Base-by-base conservation (phyloP, 2,113 vertebrate genomes). In the Dipodomys stephensi region DNA sequence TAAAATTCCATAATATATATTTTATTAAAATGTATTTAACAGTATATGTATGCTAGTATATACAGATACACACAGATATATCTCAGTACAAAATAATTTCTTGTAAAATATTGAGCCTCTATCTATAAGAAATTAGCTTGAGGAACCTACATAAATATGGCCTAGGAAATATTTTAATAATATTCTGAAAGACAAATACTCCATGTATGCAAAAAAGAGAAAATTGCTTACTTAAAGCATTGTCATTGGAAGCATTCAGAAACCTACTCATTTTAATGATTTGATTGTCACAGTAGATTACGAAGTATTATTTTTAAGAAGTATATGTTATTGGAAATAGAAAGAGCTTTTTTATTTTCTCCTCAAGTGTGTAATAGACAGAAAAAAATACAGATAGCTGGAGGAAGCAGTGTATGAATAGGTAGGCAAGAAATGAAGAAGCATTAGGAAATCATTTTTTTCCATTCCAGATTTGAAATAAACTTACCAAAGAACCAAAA, bases 401-500 rank as follows among this genome's bases (percentile, higher is more conserved):
- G 6, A 68, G 88, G 65, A 95, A 91, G 83, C 0, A 62, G 7
- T 12, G 74, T 69, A 73, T 46, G n/a, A 92, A 86, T n/a, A 91
- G 92, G 76, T 39, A 30, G 28, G 74, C 74, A 79, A 91, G 7
- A 90, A 92, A 74, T 10, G 13, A 15, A 86, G 35, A 94, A 53
- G 28, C 35, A 22, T 80, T 87, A 89, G 46, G 30, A 49, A 78
- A 90, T 8, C 4, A 92, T 81, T 85, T 96, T 78, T 18, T 73
- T 90, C 64, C 4, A 28, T 3, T 6, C 3, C 78, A 57, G 30
- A 92, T 78, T 28, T 71, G 46, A 94, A 80, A 65, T 88, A 91
- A 90, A 82, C 74, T 71, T 71, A 88, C 27, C 67, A 90, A 95
- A 91, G 16, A 86, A 92, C 69, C 18, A 87, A 76, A 85, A 25